phyloP scores from a whole-genome alignment of 1,140 invertebrate species.

The Calosoma granatense region DNA sequence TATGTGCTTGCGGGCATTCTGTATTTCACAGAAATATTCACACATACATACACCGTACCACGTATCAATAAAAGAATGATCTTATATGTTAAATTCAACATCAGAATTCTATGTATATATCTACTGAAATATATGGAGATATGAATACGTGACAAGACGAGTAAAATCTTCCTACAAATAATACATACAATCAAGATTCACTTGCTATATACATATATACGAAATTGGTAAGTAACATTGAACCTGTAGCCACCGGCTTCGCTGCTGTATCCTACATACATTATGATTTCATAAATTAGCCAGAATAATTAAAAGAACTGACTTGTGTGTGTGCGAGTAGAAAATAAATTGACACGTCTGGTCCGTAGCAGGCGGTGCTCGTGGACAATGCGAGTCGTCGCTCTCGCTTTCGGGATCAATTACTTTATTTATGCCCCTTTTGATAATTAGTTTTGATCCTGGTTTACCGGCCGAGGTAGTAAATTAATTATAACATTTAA shows the following conservation, averaged over 20 bases:
- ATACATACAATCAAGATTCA: no score
- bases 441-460: slow-evolving; percentile 4
- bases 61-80: no score
- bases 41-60: no score
- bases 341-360: slow-evolving; percentile 6
- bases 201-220: no score
- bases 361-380: neutral
- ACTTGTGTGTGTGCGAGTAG: neutral
- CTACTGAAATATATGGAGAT: no score
- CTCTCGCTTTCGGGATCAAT: neutral
- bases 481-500: slow-evolving; percentile 2
- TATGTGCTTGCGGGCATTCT: no score
- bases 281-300: neutral
- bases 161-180: no score
- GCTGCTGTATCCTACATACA: neutral
- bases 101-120: no score
- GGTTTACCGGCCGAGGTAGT: neutral
- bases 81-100: no score
- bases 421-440: slow-evolving; percentile 1
- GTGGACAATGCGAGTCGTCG: neutral
- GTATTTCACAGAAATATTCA: no score
- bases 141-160: no score
- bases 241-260: neutral
- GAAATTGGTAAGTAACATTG: no score
- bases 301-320: slow-evolving; percentile 1